Evolutionary conservation across 2,888 invertebrate species (phyloP).

Genomic region (Trissolcus japonicus): DNA sequence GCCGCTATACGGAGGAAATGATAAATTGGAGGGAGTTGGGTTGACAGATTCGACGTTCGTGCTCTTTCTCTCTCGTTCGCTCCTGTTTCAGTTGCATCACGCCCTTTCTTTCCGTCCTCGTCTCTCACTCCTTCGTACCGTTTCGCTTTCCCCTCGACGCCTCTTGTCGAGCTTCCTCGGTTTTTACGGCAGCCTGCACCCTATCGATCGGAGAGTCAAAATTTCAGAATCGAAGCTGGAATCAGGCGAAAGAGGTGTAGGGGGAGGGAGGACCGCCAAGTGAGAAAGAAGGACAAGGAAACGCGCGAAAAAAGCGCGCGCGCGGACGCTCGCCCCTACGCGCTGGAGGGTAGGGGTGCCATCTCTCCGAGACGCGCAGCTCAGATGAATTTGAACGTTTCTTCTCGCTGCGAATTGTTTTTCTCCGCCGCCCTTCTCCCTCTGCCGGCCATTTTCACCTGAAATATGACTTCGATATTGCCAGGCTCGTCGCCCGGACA

Average conservation of each 20-base stretch:
- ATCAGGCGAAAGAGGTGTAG: constrained; percentile 40
- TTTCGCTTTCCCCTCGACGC: constrained; percentile 59
- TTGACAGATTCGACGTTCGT: constrained; percentile 63
- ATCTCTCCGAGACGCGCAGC: constrained; percentile 59
- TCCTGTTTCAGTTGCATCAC: constrained; percentile 21
- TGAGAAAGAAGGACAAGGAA: constrained; percentile 54
- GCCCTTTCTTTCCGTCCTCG: constrained; percentile 19
- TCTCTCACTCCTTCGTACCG: constrained; percentile 54
- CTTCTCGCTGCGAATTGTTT: constrained; percentile 60
- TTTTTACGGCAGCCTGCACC: constrained; percentile 65
- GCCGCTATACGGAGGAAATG: constrained; percentile 64
- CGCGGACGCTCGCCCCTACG: constrained; percentile 50
- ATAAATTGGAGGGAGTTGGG: constrained; percentile 67
- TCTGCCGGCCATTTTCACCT: constrained; percentile 63
- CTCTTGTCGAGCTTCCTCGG: constrained; percentile 62
- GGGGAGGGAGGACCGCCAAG: constrained; percentile 16
- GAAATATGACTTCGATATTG: constrained; percentile 69
- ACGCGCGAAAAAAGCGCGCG: constrained; percentile 58
- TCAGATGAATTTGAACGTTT: constrained; percentile 57
- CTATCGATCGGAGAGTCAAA: constrained; percentile 75
- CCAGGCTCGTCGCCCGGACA: constrained; percentile 58
- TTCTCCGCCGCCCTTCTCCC: constrained; percentile 56
- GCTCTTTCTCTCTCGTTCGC: constrained; percentile 36
- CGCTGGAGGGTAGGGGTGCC: constrained; percentile 51
- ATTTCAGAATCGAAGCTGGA: constrained; percentile 68